Conservation (phyloP, 2,797 vertebrate species). For the Gobionotothen gibberifrons region DNA sequence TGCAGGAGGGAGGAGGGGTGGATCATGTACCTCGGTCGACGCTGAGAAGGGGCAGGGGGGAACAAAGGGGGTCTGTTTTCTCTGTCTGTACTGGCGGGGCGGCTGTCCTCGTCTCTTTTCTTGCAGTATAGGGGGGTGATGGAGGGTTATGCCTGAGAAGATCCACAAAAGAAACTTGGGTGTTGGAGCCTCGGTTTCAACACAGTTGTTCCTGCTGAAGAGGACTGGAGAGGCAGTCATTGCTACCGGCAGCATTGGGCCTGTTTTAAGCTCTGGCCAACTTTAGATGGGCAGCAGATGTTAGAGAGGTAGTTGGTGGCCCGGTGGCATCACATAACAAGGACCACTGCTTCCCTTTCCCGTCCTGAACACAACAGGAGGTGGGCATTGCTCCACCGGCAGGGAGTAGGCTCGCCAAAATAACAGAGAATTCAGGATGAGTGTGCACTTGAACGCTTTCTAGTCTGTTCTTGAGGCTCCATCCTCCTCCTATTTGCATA, state of each 20-base stretch:
- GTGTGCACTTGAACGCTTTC: conserved; percentile 58
- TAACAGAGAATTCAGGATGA: conserved; percentile 57
- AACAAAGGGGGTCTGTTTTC: conserved; percentile 98
- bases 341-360: conserved; percentile 58
- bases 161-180: conserved; percentile 88
- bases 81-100: conserved; percentile 89
- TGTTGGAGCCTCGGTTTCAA: conserved; percentile 86
- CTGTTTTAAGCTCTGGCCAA: conserved; percentile 74
- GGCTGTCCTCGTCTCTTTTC: conserved; percentile 92
- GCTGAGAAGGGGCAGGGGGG: conserved; percentile 86
- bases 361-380: conserved; percentile 69
- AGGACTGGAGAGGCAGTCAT: conserved; percentile 51
- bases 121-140: conserved; percentile 84
- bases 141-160: conserved; percentile 88
- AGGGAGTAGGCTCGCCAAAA: conserved; percentile 59
- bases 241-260: conserved; percentile 61
- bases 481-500: conserved; percentile 78
- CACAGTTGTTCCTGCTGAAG: conserved; percentile 62
- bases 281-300: conserved; percentile 78
- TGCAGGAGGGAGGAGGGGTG: conserved; percentile 61
- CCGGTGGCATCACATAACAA: conserved; percentile 59
- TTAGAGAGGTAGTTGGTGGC: conserved; percentile 64
- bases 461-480: conserved; percentile 62
- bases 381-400: conserved; percentile 64
- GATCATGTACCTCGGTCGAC: conserved; percentile 90